Base-by-base conservation (phyloP, 2,888 invertebrate genomes). In the Cephus rjabovi region DNA sequence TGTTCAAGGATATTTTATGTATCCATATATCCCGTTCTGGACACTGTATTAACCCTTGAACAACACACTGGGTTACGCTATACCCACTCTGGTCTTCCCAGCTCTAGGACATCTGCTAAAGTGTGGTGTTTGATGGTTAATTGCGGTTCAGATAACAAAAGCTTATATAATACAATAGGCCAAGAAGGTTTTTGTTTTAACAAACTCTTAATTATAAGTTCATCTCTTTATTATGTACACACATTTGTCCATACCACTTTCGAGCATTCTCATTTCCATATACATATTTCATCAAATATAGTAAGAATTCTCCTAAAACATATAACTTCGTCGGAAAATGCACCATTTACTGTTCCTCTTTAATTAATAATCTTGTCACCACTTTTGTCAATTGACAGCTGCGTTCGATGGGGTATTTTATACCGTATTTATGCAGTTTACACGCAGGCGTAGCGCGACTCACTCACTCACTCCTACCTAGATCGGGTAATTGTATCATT, bases 221-320 rank as follows among this genome's bases (percentile, higher is more conserved):
- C n/a, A 68, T 83, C 73, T 76, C 68, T 85, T 86, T 86, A 85
- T 84, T 85, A 85, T 86, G 83, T 85, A 86, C 86, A 86, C 12
- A 70, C 70, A 73, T 77, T 77, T 79, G 37, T 79, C 68, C 80
- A 74, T 75, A 76, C 76, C 71, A 76, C 73, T 76, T 69, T 76
- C 34, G 70, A 74, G 31, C 37, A 34, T 69, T 34, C 34, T 33
- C 69, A 69, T 40, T 70, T 73, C 40, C 33, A 70, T 73, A 30
- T n/a, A 34, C 71, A 40, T 73, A 76, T 82, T 77, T 81, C 79
- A 80, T 82, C 79, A 82, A 81, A 82, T 81, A 82, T 83, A 81
- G 77, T 82, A 81, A 77, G 81, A 81, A 83, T 77, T 83, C 71
- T 80, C 77, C 75, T 80, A 80, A 80, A 81, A 81, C 79, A 76